A percentile compares a stretch with the other conserved stretches of the same genome.
Conservation (phyloP, 2,888 invertebrate species). For the Leucophora obtusa region DNA sequence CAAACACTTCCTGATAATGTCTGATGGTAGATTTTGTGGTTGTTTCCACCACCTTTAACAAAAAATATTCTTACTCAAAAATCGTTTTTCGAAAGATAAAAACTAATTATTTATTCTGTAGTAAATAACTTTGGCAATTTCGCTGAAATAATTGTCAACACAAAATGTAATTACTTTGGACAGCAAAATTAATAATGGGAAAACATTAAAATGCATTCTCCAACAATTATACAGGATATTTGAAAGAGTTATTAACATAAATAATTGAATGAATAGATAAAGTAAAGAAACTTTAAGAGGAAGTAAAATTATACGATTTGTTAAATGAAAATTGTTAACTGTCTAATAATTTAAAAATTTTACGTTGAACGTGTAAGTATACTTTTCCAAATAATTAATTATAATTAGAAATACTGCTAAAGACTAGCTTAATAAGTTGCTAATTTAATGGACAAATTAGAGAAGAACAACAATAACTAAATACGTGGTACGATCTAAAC, state of each 20-base stretch:
- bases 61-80: neutral
- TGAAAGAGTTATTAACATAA: conserved; percentile 4
- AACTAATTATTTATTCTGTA: conserved; percentile 60
- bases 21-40: conserved; percentile 17
- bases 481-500: neutral
- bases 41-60: neutral
- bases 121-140: conserved; percentile 59
- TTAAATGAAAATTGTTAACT: too few relatives aligned
- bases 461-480: conserved; percentile 27
- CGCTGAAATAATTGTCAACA: conserved; percentile 47
- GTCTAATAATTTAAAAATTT: too few relatives aligned
- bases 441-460: conserved; percentile 53
- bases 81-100: conserved; percentile 43
- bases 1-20: conserved; percentile 30
- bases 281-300: neutral
- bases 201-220: conserved; percentile 39
- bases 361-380: too few relatives aligned
- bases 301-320: neutral
- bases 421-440: conserved; percentile 18
- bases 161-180: conserved; percentile 45
- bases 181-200: conserved; percentile 13
- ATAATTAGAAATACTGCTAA: conserved; percentile 12
- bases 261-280: conserved; percentile 11
- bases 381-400: conserved; percentile 11
- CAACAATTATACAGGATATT: conserved; percentile 52